Base-by-base conservation (phyloP, 2,797 vertebrate genomes). In the Anabas testudineus region DNA sequence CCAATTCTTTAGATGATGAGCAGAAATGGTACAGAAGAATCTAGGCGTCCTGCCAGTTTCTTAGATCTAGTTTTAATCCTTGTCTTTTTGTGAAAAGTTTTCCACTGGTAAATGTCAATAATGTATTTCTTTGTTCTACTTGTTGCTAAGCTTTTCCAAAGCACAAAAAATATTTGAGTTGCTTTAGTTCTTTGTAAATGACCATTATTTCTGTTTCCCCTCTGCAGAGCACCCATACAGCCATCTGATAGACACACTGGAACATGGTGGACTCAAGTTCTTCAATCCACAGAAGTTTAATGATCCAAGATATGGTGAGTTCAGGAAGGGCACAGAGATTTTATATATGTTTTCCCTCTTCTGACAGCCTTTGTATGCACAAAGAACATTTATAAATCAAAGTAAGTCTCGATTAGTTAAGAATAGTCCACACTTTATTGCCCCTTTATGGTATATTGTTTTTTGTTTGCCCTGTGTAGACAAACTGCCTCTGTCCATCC, bases 291-390 rank as follows among this genome's bases (percentile, higher is more conserved):
- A 92, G 54, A 98, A 96, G 90, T 91, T 99, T 60, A 94, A 94
- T 73, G 95, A 96, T 90, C 71, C 93, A 78, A 94, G 96, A 93
- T 99, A 99, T 85, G 97, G 98, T 99, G 93, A 95, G 90, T 93
- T 39, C 10, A 47, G 12, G 3, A 43, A 47, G 1, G 0, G 0
- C 19, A 0, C 7, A 18, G n/a, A 12, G 9, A 6, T 56, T 53
- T 32, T 16, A 32, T 41, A 26, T 34, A 14, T 7, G 19, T 26
- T 15, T 43, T 37, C 5, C 1, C 9, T 24, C 16, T n/a, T 46
- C 16, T 1, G 1, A 36, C 21, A 73, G 4, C 3, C 8, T n/a
- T 6, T 39, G 16, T 19, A 10, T 32, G 14, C 15, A n/a, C n/a
- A n/a, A n/a, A n/a, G n/a, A 13, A 10, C 21, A 9, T 47, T 61